phyloP scores from a whole-genome alignment of 2,888 invertebrate genomes.

The Pachycephus smyrnensis region DNA sequence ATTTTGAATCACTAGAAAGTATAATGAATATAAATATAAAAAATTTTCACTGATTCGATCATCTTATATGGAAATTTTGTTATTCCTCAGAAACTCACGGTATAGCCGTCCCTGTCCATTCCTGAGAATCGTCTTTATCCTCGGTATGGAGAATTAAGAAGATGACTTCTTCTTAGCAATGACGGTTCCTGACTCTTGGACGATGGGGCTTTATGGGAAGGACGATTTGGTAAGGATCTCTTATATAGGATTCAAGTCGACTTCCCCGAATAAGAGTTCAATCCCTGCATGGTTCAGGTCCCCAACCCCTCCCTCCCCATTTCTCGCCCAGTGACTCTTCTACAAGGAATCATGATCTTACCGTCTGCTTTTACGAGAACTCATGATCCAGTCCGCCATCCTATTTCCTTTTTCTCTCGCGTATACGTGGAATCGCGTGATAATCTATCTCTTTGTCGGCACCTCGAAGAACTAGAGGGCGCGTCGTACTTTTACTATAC shows the following conservation, averaged over 20 bases:
- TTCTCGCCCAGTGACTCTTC: not conserved
- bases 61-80: not conserved
- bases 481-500: not conserved
- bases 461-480: not conserved
- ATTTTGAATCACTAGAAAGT: not conserved
- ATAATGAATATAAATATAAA: not conserved
- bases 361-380: conserved; percentile 3
- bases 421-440: conserved; percentile 17
- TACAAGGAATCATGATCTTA: conserved; percentile 8
- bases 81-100: not conserved
- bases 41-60: not conserved
- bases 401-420: conserved; percentile 6
- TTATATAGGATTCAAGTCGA: not conserved
- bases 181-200: not conserved
- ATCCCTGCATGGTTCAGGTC: not conserved
- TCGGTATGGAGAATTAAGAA: not conserved
- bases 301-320: not conserved
- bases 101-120: not conserved
- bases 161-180: not conserved
- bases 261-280: conserved; percentile 8
- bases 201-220: not conserved
- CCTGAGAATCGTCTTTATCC: not conserved
- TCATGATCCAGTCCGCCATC: conserved; percentile 5
- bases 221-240: not conserved
- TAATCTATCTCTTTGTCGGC: conserved; percentile 22